Evolutionary conservation across 2,888 invertebrate species (phyloP).

Genomic region (Clivina fossor): DNA sequence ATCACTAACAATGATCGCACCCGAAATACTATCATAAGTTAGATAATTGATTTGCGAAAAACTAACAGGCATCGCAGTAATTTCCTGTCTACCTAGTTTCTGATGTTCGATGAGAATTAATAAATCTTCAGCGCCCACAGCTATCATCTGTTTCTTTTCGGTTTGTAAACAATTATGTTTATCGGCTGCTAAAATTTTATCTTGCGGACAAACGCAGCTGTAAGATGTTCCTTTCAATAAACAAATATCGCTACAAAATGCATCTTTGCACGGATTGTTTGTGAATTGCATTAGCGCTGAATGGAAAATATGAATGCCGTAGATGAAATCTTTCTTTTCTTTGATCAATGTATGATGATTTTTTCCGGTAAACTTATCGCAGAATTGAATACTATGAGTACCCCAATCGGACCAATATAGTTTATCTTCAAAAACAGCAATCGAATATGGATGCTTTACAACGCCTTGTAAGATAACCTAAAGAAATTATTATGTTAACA

Average conservation of each 20-base stretch:
- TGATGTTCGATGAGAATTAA: slow-evolving; percentile 67
- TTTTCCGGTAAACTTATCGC: slow-evolving; percentile 76
- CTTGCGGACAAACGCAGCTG: slow-evolving; percentile 76
- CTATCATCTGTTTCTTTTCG: slow-evolving; percentile 55
- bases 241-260: slow-evolving; percentile 77
- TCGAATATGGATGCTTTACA: slow-evolving; percentile 77
- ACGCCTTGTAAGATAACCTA: slow-evolving; percentile 58
- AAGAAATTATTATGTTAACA: slow-evolving; percentile 32
- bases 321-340: slow-evolving; percentile 56
- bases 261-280: slow-evolving; percentile 63
- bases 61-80: slow-evolving; percentile 49
- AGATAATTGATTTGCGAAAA: slow-evolving; percentile 65
- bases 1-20: slow-evolving; percentile 59
- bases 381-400: slow-evolving; percentile 71
- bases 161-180: slow-evolving; percentile 59
- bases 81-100: slow-evolving; percentile 65
- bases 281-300: slow-evolving; percentile 61
- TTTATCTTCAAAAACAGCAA: slow-evolving; percentile 84
- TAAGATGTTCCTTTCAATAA: slow-evolving; percentile 63
- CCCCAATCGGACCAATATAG: slow-evolving; percentile 92
- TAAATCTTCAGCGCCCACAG: slow-evolving; percentile 60
- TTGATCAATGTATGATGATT: slow-evolving; percentile 59
- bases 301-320: slow-evolving; percentile 77
- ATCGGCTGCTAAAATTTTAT: slow-evolving; percentile 62
- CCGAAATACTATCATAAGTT: slow-evolving; percentile 64